Evolutionary conservation across 2,113 vertebrate genomes (phyloP), one percentile per base, ranked within the genome.

Genomic region (Scomber colias): DNA sequence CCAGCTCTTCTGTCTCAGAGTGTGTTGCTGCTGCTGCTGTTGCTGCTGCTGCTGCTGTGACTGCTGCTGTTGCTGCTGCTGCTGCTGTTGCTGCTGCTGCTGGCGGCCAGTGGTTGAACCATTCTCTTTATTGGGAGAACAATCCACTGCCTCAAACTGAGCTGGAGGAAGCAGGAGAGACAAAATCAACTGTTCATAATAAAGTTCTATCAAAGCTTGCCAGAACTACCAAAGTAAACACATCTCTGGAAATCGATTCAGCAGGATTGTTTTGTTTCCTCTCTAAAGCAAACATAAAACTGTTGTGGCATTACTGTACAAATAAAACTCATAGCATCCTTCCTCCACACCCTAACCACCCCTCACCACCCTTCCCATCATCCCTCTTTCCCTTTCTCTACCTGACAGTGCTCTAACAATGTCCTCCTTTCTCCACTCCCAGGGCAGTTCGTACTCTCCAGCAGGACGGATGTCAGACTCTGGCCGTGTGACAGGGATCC

Each of bases 1-100:
- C 97, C 97, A 98, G 93, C 96, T 98, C 89, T 96, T 98, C 88
- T 97, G 97, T 11, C 96, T 95, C 3, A 95, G 92, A 50, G 90
- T 92, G 27, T 92, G 94, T 66, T 93, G 93, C 46, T 72, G 82
- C 11, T 84, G 77, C 3, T 73, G 83, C 21, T 77, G 86, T 17
- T 85, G 86, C 5, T 81, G 89, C 49, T 95, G 95, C 45, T 81
- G 85, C 70, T 87, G 89, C 79, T 87, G 87, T 21, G 21, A 21
- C 21, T 92, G 94, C 64, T 93, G 93, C 46, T 72, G 82, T 8
- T 84, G 77, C 1, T 73, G 83, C n/a, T 77, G 86, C 17, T 85
- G 86, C 5, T 81, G 83, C 54, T 87, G 87, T 24, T 78, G 85
- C 45, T 81, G 85, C 66, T 85, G 89, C 79, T 87, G 87, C 51